A percentile compares a stretch with the other conserved stretches of the same genome.
Conservation (phyloP, 2,113 vertebrate species). For the Pogonocichla stellata region DNA sequence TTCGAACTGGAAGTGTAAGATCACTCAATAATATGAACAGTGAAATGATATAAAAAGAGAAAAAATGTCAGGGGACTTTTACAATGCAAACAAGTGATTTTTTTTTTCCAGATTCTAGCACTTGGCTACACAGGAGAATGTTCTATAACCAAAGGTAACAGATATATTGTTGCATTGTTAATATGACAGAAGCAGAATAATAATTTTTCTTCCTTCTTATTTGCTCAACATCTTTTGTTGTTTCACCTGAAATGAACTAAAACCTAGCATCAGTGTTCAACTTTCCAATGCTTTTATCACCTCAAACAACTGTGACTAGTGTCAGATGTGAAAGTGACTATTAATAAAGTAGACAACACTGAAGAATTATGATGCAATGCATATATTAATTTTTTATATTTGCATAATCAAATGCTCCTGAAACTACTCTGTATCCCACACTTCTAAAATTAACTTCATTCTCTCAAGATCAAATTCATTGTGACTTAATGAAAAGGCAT, state of each 20-base stretch:
- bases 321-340: background rate
- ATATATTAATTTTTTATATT: background rate
- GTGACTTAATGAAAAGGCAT: background rate
- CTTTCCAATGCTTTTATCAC: background rate
- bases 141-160: background rate
- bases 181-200: background rate
- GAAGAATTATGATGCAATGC: background rate
- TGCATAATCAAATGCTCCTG: background rate
- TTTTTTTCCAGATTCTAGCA: background rate
- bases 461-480: background rate
- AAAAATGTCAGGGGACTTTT: background rate
- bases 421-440: background rate
- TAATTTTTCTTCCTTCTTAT: background rate
- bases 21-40: constrained; percentile 91
- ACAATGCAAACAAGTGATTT: background rate
- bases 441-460: background rate
- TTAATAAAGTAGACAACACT: constrained; percentile 15
- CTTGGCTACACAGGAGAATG: background rate
- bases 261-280: background rate
- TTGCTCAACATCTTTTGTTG: background rate
- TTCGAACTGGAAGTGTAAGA: constrained; percentile 83
- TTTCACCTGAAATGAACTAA: background rate
- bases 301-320: background rate
- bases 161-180: background rate
- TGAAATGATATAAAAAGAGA: constrained; percentile 80